phyloP scores from a whole-genome alignment of 2,113 vertebrate genomes.

The Macquaria australasica region DNA sequence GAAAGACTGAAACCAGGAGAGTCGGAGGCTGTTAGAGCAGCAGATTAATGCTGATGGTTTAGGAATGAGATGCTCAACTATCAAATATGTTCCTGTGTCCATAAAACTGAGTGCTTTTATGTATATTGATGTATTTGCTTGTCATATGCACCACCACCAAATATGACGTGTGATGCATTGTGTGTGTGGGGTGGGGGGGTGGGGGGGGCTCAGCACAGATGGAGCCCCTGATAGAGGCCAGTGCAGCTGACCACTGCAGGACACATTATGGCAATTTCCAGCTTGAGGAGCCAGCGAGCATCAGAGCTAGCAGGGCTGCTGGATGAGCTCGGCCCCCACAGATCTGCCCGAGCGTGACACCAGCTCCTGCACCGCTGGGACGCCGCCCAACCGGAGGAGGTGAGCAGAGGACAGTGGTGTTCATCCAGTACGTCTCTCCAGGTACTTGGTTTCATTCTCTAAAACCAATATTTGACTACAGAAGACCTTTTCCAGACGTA shows the following conservation, averaged over 20 bases:
- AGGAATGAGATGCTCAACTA: neutral
- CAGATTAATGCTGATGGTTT: neutral
- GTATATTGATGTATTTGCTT: neutral
- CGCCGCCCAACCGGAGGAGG: neutral
- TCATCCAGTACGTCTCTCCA: conserved; percentile 11
- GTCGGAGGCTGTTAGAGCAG: neutral
- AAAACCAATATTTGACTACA: conserved; percentile 48
- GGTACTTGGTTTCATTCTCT: conserved; percentile 31
- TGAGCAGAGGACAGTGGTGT: neutral
- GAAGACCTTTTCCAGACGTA: conserved; percentile 6
- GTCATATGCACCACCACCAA: neutral
- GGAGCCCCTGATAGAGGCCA: conserved; percentile 56
- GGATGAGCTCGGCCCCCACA: conserved; percentile 18
- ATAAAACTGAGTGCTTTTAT: neutral
- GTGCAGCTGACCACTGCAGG: conserved; percentile 68
- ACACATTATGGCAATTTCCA: conserved; percentile 74
- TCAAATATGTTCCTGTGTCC: neutral
- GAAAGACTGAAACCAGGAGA: neutral
- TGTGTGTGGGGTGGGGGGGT: conserved; percentile 25
- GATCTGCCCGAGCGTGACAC: conserved; percentile 32
- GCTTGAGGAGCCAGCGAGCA: conserved; percentile 58
- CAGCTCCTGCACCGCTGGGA: conserved; percentile 30
- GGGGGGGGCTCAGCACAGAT: conserved; percentile 51
- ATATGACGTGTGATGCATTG: neutral
- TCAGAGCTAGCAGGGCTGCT: conserved; percentile 41